phyloP scores from a whole-genome alignment of 2,797 vertebrate genomes.

The Smutsia gigantea region DNA sequence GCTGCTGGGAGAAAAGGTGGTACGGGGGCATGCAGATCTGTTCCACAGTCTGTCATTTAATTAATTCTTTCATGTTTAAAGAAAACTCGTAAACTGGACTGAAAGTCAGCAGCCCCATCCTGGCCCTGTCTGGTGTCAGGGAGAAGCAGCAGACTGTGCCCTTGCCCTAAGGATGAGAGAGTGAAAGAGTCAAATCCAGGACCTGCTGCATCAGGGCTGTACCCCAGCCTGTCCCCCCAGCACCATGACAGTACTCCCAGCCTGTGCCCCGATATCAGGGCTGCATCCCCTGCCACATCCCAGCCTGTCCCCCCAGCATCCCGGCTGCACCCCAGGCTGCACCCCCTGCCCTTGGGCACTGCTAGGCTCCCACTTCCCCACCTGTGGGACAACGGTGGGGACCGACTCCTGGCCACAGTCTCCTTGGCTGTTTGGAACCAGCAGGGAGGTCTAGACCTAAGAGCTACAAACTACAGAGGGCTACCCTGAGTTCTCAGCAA shows the following conservation, averaged over 20 bases:
- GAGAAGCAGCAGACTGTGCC: not conserved
- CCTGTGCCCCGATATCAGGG: not conserved
- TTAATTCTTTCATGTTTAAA: too few species aligned
- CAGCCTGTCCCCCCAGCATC: not conserved
- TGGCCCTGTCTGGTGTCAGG: not conserved
- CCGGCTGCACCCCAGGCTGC: too few species aligned
- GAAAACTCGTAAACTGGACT: accelerated
- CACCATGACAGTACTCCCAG: not conserved
- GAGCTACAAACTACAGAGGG: accelerated
- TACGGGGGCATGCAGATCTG: accelerated
- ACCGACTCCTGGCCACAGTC: accelerated
- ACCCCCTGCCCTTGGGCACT: accelerated
- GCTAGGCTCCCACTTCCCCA: accelerated
- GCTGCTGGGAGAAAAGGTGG: not conserved
- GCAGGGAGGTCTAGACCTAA: accelerated
- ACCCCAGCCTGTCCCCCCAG: not conserved
- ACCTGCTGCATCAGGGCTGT: not conserved
- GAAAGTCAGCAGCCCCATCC: accelerated
- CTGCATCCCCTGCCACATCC: too few species aligned
- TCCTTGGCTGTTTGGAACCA: accelerated
- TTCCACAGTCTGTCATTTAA: too few species aligned
- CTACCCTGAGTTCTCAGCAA: accelerated
- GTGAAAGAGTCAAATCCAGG: not conserved
- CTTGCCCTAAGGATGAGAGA: not conserved
- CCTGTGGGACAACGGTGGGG: accelerated